Conservation (phyloP, 2,888 invertebrate genomes). For the Caradrina kadenii region DNA sequence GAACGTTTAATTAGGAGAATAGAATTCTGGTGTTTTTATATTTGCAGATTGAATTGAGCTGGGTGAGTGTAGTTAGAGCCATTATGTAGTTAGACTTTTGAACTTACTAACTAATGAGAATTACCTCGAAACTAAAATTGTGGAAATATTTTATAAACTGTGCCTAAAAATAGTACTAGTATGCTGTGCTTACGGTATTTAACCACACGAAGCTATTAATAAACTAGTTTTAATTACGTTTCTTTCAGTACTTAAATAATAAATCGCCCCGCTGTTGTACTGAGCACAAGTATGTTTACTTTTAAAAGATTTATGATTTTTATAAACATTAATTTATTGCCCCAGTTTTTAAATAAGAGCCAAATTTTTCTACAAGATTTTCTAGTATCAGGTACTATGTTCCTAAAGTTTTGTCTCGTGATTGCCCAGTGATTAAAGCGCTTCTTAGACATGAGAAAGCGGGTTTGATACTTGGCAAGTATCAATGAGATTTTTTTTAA, state of each 20-base stretch:
- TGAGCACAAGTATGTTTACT: neutral
- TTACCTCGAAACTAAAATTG: conserved; percentile 29
- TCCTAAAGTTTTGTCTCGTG: no score
- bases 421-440: no score
- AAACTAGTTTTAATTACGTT: conserved; percentile 38
- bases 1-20: no score
- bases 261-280: conserved; percentile 28
- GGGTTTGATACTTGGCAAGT: no score
- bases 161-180: conserved; percentile 35
- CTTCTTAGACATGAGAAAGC: no score
- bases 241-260: conserved; percentile 31
- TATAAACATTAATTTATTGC: neutral
- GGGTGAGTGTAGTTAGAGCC: no score
- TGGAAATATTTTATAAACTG: conserved; percentile 40
- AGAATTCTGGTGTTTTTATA: no score
- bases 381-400: no score
- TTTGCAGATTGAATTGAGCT: no score
- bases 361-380: neutral
- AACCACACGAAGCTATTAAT: conserved; percentile 38
- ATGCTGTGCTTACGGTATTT: conserved; percentile 14
- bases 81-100: no score
- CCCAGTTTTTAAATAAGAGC: neutral
- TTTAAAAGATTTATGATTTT: conserved; percentile 21
- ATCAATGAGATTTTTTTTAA: no score
- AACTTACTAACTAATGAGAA: conserved; percentile 17